Conservation (phyloP, 2,113 vertebrate species). For the Lanius ludovicianus region DNA sequence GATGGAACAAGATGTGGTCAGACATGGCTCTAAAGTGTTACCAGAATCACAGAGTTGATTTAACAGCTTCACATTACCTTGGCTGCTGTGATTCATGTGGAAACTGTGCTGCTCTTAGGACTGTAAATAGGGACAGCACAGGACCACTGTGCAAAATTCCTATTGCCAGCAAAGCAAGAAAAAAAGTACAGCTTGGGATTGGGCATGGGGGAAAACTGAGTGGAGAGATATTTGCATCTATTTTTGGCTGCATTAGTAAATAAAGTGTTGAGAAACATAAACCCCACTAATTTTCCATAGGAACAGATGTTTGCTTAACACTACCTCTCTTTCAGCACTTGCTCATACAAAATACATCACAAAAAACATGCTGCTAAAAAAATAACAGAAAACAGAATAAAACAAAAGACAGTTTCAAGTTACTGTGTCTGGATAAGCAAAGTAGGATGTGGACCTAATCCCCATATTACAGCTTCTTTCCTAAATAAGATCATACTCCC, state of each 20-base stretch:
- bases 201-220: rapidly evolving
- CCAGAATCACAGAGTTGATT: not conserved
- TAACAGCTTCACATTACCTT: not conserved
- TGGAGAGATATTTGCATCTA: not conserved
- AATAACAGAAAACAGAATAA: not conserved
- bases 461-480: not conserved
- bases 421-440: not conserved
- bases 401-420: not conserved
- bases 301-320: slow-evolving; percentile 2
- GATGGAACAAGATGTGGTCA: not conserved
- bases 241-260: not conserved
- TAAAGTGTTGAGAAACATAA: not conserved
- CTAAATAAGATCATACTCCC: not conserved
- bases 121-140: not conserved
- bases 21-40: not conserved
- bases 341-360: not conserved
- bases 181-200: not conserved
- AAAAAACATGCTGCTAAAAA: not conserved
- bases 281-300: not conserved
- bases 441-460: not conserved
- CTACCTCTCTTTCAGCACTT: not conserved
- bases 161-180: not conserved
- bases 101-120: not conserved
- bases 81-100: not conserved
- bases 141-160: not conserved